Evolutionary conservation across 1,140 invertebrate genomes (phyloP).

Genomic region (Drosophila auraria): DNA sequence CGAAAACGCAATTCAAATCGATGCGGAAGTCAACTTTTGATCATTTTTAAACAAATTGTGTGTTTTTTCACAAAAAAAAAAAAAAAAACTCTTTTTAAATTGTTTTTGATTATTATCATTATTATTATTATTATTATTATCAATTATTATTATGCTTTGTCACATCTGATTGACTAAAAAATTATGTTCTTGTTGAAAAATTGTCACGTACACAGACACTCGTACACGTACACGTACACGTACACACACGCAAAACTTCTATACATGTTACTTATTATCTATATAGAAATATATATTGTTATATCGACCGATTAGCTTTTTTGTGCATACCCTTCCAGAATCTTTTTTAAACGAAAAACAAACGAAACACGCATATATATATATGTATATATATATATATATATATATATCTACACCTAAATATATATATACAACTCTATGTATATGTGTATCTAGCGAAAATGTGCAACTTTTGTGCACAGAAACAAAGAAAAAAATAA

Average conservation of each 20-base stretch:
- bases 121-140: constrained; percentile 7
- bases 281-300: constrained; percentile 79
- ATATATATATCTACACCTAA: constrained; percentile 36
- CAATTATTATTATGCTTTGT: constrained; percentile 1
- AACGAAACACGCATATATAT: constrained; percentile 62
- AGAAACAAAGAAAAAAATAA: constrained; percentile 4
- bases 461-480: constrained; percentile 70
- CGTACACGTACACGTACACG: constrained; percentile 15
- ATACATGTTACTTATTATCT: constrained; percentile 77
- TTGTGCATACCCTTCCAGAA: constrained; percentile 79
- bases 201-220: constrained; percentile 32
- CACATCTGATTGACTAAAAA: constrained; percentile 9
- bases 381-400: constrained; percentile 28
- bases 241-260: constrained; percentile 38
- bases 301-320: constrained; percentile 77
- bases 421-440: constrained; percentile 14
- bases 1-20: constrained; percentile 9
- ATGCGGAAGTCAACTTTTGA: constrained; percentile 16
- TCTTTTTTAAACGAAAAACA: constrained; percentile 56
- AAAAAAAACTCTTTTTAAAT: constrained; percentile 44
- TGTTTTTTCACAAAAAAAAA: constrained; percentile 18
- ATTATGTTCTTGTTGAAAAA: constrained; percentile 72
- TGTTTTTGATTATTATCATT: constrained; percentile 51
- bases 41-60: constrained; percentile 47
- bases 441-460: constrained; percentile 42